These are phyloP conservation scores for Neofelis nebulosa DNA, from an alignment of 2,113 vertebrate species.

Conservation along the genomic window DNA sequence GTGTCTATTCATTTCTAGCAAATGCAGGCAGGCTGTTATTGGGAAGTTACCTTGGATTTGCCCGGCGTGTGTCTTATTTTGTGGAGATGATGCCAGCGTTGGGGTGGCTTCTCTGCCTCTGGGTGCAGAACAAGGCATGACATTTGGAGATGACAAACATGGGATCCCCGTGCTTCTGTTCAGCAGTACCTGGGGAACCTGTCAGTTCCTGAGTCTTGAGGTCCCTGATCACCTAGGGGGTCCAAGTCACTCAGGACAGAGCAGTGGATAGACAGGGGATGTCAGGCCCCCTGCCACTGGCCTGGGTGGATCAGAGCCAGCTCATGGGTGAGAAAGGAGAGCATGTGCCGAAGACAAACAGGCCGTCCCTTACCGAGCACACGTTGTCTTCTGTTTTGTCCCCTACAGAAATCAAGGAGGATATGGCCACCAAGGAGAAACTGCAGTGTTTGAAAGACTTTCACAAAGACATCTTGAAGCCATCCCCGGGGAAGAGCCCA, in stretches of 20 bases:
- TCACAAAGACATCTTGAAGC: conserved; percentile 98
- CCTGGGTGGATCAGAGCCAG: background rate
- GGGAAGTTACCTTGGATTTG: background rate
- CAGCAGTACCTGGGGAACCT: background rate
- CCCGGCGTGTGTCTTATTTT: background rate
- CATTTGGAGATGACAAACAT: fast-evolving
- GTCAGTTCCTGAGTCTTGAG: background rate
- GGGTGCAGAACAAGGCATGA: background rate
- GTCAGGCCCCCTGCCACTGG: background rate
- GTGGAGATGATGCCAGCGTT: background rate
- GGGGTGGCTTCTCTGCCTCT: background rate
- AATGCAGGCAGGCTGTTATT: background rate
- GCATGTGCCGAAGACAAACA: fast-evolving
- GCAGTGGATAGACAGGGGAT: background rate
- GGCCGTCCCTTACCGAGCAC: fast-evolving
- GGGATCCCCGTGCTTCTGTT: background rate
- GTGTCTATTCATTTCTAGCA: background rate
- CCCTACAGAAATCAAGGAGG: conserved; percentile 78
- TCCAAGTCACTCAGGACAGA: background rate
- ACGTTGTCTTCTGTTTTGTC: background rate
- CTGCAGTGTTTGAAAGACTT: conserved; percentile 98
- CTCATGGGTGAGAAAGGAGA: fast-evolving
- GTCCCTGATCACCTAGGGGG: background rate
- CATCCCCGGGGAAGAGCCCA: conserved; percentile 97
- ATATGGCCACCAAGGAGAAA: conserved; percentile 98